Evolutionary conservation across 2,797 vertebrate species (phyloP).

Genomic region (Aldrovandia affinis): DNA sequence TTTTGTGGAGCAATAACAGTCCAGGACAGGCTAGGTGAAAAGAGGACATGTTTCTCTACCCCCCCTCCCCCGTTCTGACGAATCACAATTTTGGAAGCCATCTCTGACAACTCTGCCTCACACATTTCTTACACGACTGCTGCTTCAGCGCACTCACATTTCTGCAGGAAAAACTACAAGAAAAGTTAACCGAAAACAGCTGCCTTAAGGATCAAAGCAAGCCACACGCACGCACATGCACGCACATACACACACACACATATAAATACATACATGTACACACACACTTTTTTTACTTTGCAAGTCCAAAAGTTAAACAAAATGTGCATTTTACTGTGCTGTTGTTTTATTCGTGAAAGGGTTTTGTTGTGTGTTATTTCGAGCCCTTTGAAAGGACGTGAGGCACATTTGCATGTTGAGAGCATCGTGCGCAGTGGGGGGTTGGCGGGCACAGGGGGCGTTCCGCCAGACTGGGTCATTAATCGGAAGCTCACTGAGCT

Average conservation of each 20-base stretch:
- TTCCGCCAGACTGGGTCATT: constrained; percentile 41
- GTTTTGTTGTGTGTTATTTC: not conserved
- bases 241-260: not conserved
- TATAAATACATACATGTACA: not conserved
- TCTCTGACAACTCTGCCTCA: not conserved
- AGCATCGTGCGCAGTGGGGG: not conserved
- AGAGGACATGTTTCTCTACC: not conserved
- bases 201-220: constrained; percentile 29
- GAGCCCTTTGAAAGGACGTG: constrained; percentile 11
- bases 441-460: constrained; percentile 35
- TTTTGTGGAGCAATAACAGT: not conserved
- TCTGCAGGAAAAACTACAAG: constrained; percentile 28
- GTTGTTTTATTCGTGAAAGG: not conserved
- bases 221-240: not conserved
- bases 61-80: not conserved
- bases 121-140: constrained; percentile 24
- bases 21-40: not conserved
- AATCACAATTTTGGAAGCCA: constrained; percentile 21
- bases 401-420: constrained; percentile 29
- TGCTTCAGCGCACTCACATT: constrained; percentile 2
- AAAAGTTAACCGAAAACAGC: constrained; percentile 47
- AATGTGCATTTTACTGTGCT: not conserved
- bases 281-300: not conserved
- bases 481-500: constrained; percentile 48
- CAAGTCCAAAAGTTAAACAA: constrained; percentile 32